Conservation (phyloP, 2,113 vertebrate species). For the Erythrolamprus reginae region DNA sequence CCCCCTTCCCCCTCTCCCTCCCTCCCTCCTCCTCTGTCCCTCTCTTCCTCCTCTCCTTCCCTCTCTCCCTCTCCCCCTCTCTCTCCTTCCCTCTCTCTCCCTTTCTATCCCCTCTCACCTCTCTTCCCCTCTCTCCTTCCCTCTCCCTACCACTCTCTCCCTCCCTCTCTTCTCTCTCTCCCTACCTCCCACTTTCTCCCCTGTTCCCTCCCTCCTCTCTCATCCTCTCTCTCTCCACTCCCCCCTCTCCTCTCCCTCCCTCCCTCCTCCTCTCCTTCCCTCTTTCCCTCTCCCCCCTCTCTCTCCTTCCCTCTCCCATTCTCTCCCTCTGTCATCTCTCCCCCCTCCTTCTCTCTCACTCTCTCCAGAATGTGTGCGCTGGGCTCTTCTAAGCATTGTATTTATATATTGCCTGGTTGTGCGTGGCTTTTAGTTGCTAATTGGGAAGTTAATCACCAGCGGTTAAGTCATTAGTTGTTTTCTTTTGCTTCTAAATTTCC, state of each 20-base stretch:
- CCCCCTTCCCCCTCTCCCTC: no score
- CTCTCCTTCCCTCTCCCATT: no score
- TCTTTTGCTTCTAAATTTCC: not conserved
- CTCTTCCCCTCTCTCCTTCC: rapidly evolving
- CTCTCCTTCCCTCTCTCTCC: no score
- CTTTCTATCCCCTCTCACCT: no score
- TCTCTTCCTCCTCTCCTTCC: no score
- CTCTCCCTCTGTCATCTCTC: rapidly evolving
- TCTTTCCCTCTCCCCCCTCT: rapidly evolving
- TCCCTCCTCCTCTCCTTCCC: no score
- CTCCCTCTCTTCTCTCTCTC: no score
- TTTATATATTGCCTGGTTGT: not conserved
- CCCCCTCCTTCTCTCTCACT: no score
- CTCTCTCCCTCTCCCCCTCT: not conserved
- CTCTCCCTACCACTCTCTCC: no score
- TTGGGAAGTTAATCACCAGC: not conserved
- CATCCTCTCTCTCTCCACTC: rapidly evolving
- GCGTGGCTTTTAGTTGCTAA: not conserved
- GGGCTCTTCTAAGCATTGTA: not conserved
- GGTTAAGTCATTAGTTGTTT: not conserved
- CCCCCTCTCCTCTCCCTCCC: rapidly evolving
- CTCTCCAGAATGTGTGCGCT: not conserved
- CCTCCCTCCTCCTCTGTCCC: no score
- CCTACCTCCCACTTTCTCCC: rapidly evolving
- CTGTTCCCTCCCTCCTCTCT: no score